A percentile compares a stretch with the other conserved stretches of the same genome.
Evolutionary conservation across 1,140 invertebrate species (phyloP).

Genomic region (Drosophila ananassae): DNA sequence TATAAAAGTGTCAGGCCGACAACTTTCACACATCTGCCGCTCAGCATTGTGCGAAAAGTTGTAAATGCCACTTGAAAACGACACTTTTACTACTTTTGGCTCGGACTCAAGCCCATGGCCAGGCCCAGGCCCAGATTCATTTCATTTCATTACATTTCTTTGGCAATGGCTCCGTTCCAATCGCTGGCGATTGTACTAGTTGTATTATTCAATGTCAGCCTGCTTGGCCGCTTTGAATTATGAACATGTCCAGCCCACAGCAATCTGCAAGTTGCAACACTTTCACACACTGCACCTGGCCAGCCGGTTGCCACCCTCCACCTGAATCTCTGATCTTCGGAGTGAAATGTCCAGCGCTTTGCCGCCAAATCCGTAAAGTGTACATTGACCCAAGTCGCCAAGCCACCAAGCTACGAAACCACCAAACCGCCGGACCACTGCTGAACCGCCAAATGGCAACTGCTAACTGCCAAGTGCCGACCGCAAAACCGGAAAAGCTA

Average conservation of each 20-base stretch:
- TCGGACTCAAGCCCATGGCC: constrained; percentile 42
- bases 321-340: constrained; percentile 22
- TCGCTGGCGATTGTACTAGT: constrained; percentile 5
- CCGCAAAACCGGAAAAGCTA: constrained; percentile 62
- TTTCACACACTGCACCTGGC: constrained; percentile 63
- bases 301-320: constrained; percentile 3
- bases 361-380: constrained; percentile 75
- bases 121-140: constrained; percentile 19
- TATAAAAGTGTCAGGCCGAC: constrained; percentile 70
- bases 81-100: constrained; percentile 59
- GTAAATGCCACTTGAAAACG: constrained; percentile 49
- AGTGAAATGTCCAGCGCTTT: constrained; percentile 62
- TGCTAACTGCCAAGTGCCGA: constrained; percentile 4
- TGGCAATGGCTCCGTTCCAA: constrained; percentile 3
- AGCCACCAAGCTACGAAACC: constrained; percentile 33
- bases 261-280: constrained; percentile 62
- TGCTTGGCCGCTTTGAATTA: constrained; percentile 44
- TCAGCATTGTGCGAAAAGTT: constrained; percentile 44
- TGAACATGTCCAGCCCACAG: constrained; percentile 27
- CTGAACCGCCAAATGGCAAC: constrained; percentile 14
- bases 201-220: constrained; percentile 78
- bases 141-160: constrained; percentile 7
- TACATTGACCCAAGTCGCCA: constrained; percentile 67
- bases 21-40: constrained; percentile 75
- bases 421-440: constrained; percentile 2